Percentiles rank a stretch among this genome's conserved stretches.
Evolutionary conservation across 2,888 invertebrate species (phyloP).

Genomic region (Mythimna albipuncta): DNA sequence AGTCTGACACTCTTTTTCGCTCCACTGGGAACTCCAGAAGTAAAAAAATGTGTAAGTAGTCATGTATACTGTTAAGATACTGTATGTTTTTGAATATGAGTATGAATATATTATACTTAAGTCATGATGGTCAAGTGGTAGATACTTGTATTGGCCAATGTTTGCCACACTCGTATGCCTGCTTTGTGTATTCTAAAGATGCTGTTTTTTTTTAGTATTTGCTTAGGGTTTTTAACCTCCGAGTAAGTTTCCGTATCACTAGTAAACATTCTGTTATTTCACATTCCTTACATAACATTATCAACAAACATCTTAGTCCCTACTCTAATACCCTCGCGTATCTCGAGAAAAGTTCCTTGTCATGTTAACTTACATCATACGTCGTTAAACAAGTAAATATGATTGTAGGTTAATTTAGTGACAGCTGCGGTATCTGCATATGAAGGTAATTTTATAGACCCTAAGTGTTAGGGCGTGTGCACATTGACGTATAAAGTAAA

Average conservation of each 20-base stretch:
- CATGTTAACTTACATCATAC: constrained; percentile 18
- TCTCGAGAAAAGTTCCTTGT: constrained; percentile 22
- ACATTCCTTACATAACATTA: constrained; percentile 2
- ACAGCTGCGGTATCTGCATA: constrained; percentile 14
- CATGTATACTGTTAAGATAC: too few species aligned
- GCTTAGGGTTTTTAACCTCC: not conserved
- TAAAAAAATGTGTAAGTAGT: too few species aligned
- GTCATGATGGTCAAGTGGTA: not conserved
- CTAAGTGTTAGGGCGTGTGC: not conserved
- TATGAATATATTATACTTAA: not conserved
- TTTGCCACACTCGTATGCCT: constrained; percentile 2
- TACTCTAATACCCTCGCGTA: not conserved
- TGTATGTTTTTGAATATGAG: not conserved
- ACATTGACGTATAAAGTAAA: not conserved
- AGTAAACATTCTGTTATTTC: not conserved
- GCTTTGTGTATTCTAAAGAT: not conserved
- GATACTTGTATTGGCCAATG: constrained; percentile 11
- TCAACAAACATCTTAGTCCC: constrained; percentile 10
- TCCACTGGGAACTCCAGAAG: too few species aligned
- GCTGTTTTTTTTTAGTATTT: not conserved
- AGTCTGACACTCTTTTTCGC: too few species aligned
- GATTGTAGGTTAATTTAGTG: constrained; percentile 20
- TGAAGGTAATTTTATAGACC: constrained; percentile 9
- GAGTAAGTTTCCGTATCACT: not conserved
- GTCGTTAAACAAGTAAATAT: constrained; percentile 32